Evolutionary conservation across 2,888 invertebrate genomes (phyloP).

Genomic region (Phania funesta): DNA sequence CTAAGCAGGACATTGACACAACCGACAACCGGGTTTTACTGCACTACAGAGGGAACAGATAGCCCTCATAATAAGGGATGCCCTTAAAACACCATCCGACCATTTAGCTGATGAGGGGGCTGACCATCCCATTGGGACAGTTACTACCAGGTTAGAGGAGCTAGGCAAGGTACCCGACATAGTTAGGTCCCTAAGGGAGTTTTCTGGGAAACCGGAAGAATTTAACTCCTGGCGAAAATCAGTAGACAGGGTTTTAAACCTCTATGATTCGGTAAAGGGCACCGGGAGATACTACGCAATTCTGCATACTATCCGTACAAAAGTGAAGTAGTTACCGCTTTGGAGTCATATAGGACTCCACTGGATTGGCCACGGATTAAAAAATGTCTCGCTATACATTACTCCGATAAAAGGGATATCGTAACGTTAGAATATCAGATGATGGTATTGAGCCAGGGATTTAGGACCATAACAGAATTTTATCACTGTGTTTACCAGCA

Average conservation of each 20-base stretch:
- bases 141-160: neutral
- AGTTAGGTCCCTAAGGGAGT: neutral
- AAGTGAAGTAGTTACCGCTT: neutral
- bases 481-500: neutral
- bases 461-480: neutral
- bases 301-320: too few species aligned
- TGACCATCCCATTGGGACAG: too few species aligned
- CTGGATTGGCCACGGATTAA: neutral
- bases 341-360: neutral
- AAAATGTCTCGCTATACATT: neutral
- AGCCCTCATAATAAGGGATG: neutral
- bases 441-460: neutral
- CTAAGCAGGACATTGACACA: neutral
- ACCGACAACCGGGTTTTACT: neutral
- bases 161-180: conserved; percentile 6
- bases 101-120: too few species aligned
- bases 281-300: neutral
- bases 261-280: neutral
- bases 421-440: neutral
- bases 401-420: too few species aligned
- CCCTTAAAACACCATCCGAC: neutral
- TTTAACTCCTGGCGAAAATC: neutral
- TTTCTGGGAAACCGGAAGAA: neutral
- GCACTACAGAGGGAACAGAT: neutral
- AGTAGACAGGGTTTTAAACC: neutral